Conservation (phyloP, 2,113 vertebrate species). For the Phaethon lepturus region DNA sequence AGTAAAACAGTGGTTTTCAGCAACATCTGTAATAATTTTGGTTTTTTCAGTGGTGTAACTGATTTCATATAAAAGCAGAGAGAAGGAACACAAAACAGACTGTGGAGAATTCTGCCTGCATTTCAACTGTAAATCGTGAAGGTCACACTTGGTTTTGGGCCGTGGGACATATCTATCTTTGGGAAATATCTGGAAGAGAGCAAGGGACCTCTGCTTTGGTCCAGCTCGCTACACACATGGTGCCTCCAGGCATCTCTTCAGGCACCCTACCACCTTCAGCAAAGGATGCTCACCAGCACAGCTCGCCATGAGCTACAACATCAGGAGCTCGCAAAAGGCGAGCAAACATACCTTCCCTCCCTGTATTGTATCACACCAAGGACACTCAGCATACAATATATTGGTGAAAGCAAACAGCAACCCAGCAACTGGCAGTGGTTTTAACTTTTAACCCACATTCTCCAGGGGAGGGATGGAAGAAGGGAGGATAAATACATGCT, state of each 20-base stretch:
- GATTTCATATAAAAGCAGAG: not conserved
- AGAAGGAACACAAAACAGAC: not conserved
- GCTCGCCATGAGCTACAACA: rapidly evolving
- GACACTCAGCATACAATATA: not conserved
- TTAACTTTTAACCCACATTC: constrained; percentile 8
- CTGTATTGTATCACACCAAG: not conserved
- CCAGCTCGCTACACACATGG: rapidly evolving
- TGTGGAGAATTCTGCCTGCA: not conserved
- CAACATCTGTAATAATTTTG: not conserved
- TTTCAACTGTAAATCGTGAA: not conserved
- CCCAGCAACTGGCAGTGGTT: not conserved
- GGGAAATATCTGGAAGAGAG: not conserved
- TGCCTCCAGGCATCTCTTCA: not conserved
- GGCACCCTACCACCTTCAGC: not conserved
- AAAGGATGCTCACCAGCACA: not conserved
- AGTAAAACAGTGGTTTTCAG: not conserved
- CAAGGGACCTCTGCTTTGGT: not conserved
- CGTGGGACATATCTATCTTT: not conserved
- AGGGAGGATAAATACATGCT: not conserved
- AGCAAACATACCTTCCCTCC: not conserved
- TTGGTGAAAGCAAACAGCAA: not conserved
- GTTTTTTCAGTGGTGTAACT: not conserved
- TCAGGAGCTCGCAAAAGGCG: not conserved
- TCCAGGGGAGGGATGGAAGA: not conserved
- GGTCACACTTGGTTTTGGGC: not conserved